phyloP scores from a whole-genome alignment of 1,140 invertebrate genomes.

The Eufriesea mexicana region DNA sequence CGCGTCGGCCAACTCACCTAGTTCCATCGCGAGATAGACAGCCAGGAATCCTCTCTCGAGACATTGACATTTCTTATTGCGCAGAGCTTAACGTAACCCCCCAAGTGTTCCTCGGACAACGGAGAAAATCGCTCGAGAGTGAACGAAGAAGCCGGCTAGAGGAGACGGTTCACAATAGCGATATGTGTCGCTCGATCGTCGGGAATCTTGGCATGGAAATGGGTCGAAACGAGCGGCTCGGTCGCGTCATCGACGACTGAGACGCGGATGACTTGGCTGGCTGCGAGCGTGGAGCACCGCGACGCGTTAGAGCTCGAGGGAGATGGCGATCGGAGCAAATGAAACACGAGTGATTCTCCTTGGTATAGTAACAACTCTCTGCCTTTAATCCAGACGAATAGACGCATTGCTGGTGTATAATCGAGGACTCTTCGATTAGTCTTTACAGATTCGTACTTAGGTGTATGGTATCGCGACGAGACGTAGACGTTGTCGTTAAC shows the following conservation, averaged over 20 bases:
- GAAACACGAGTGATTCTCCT: background rate
- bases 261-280: background rate
- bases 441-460: background rate
- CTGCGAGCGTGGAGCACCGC: background rate
- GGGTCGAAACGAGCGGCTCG: background rate
- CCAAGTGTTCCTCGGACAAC: constrained; percentile 61
- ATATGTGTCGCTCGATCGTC: background rate
- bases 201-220: background rate
- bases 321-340: background rate
- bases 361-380: constrained; percentile 10
- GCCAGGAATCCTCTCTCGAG: constrained; percentile 67
- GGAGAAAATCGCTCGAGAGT: constrained; percentile 53
- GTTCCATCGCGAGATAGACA: constrained; percentile 34
- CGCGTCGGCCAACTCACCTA: constrained; percentile 15
- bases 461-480: background rate
- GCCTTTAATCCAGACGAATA: constrained; percentile 3
- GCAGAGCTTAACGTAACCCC: constrained; percentile 55
- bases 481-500: background rate
- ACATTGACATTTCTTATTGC: constrained; percentile 63
- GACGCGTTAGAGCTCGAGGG: background rate
- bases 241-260: background rate
- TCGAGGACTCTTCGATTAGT: background rate
- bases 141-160: constrained; percentile 24
- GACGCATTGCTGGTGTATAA: background rate
- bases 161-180: constrained; percentile 39